Percentiles rank a stretch among this genome's conserved stretches.
Conservation (phyloP, 1,140 invertebrate species). For the Cydia amplana region DNA sequence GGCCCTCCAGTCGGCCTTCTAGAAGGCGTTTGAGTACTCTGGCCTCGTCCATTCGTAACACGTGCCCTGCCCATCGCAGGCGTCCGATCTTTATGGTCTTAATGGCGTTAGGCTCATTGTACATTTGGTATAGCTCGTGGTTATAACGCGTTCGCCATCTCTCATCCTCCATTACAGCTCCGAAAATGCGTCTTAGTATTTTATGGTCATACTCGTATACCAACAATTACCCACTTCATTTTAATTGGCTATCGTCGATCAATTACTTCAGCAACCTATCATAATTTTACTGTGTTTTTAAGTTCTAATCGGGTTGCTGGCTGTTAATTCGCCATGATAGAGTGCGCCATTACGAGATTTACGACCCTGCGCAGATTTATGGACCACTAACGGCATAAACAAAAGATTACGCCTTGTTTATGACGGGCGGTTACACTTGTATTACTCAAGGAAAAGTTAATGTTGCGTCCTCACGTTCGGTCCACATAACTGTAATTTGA, state of each 20-base stretch:
- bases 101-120: too few relatives aligned
- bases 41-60: too few relatives aligned
- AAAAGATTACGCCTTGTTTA: slow-evolving; percentile 12
- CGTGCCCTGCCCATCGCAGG: too few relatives aligned
- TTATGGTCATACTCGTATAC: too few relatives aligned
- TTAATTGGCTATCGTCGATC: not conserved
- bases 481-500: not conserved
- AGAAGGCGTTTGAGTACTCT: too few relatives aligned
- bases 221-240: not conserved
- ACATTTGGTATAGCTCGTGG: too few relatives aligned
- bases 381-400: slow-evolving; percentile 25
- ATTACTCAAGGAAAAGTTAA: not conserved
- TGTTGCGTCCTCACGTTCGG: not conserved
- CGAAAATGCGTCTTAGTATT: too few relatives aligned
- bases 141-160: too few relatives aligned
- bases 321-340: slow-evolving; percentile 15
- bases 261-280: not conserved
- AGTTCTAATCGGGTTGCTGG: not conserved
- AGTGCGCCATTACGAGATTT: slow-evolving; percentile 21
- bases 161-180: too few relatives aligned
- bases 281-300: not conserved
- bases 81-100: too few relatives aligned
- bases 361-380: slow-evolving; percentile 4
- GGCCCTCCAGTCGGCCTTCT: too few relatives aligned
- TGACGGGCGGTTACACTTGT: slow-evolving; percentile 23